These are phyloP conservation scores for Falco concolor DNA, from an alignment of 2,797 vertebrate species.

Conservation along the genomic window DNA sequence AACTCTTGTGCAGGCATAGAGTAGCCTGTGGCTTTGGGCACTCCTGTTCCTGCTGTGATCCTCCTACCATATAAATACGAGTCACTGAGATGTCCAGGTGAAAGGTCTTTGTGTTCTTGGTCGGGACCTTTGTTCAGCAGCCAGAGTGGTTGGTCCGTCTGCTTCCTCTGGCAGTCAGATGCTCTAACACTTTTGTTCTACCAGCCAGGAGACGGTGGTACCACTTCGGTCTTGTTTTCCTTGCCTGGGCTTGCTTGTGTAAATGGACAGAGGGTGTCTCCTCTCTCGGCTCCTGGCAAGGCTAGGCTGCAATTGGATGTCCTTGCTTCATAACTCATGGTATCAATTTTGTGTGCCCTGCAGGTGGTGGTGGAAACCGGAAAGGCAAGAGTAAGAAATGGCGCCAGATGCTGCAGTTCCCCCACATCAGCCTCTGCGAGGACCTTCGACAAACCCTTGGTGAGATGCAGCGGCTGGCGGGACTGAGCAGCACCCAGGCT, in stretches of 20 bases:
- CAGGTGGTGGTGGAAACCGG: constrained; percentile 92
- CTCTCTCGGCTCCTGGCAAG: neutral
- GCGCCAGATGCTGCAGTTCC: constrained; percentile 98
- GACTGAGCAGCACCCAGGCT: neutral
- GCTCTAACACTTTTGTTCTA: neutral
- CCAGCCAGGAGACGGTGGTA: neutral
- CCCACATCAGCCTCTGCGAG: constrained; percentile 93
- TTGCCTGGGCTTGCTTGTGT: neutral
- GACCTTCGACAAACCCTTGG: constrained; percentile 88
- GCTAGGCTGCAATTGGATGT: neutral
- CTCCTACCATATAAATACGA: neutral
- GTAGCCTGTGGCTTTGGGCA: neutral
- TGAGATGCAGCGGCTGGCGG: constrained; percentile 45
- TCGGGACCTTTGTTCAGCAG: neutral
- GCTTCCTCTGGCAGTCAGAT: neutral
- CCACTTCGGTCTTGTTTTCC: neutral
- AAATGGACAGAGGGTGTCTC: neutral
- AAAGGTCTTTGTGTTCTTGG: neutral
- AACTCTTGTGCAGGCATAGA: neutral
- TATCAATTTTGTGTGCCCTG: neutral
- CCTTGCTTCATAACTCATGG: neutral
- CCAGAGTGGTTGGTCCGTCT: neutral
- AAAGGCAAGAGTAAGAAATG: constrained; percentile 99
- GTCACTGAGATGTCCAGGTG: neutral
- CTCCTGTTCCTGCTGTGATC: neutral